phyloP scores from a whole-genome alignment of 2,797 vertebrate genomes.

The Psittacula echo region DNA sequence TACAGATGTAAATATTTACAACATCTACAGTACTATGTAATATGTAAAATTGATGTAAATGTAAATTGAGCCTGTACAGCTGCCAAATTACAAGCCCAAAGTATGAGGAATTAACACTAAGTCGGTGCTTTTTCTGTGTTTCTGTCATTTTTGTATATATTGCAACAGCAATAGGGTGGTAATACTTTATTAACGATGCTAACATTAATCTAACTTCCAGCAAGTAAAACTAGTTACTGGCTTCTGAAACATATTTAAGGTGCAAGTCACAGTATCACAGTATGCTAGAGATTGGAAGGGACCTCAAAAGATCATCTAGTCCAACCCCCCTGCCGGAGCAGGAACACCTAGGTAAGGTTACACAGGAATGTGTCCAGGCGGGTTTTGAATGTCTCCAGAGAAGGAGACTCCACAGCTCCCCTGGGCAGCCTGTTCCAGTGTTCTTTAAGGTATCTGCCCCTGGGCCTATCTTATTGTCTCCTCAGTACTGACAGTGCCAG shows the following conservation, averaged over 20 bases:
- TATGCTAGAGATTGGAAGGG: no score
- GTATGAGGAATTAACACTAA: neutral
- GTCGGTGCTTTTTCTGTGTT: neutral
- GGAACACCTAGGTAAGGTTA: no score
- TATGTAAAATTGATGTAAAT: neutral
- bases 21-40: neutral
- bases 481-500: neutral
- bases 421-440: no score
- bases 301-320: no score
- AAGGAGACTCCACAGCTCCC: no score
- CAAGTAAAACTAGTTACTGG: neutral
- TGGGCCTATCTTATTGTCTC: neutral
- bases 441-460: neutral
- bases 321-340: no score
- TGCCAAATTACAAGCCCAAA: neutral
- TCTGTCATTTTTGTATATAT: neutral
- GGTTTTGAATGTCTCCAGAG: no score
- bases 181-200: neutral
- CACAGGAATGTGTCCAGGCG: no score
- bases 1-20: neutral
- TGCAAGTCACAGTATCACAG: neutral
- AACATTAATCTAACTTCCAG: neutral
- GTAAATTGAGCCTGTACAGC: neutral
- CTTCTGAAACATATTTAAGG: neutral
- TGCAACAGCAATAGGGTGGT: neutral